phyloP scores from a whole-genome alignment of 2,113 vertebrate species.

The Apaloderma vittatum region DNA sequence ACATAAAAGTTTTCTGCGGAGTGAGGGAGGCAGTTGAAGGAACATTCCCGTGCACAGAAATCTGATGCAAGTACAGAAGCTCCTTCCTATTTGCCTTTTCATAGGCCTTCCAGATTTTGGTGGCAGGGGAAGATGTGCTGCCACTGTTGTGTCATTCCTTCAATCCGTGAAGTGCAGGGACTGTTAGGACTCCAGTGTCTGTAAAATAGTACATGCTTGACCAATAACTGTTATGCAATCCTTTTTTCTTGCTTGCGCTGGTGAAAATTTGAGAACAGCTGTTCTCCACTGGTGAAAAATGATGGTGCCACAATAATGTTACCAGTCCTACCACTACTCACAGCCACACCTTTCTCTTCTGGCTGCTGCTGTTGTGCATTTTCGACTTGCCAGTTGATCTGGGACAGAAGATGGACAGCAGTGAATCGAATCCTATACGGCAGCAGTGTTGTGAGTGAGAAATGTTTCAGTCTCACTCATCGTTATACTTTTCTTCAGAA shows the following conservation, averaged over 20 bases:
- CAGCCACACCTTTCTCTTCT: neutral
- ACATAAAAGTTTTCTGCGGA: neutral
- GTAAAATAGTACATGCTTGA: neutral
- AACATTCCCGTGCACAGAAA: neutral
- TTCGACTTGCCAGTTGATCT: neutral
- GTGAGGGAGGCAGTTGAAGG: neutral
- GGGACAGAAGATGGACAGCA: neutral
- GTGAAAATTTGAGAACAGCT: neutral
- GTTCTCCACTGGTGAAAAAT: neutral
- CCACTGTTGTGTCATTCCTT: neutral
- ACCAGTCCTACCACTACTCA: neutral
- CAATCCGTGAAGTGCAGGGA: neutral
- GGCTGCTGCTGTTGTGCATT: neutral
- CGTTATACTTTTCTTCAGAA: neutral
- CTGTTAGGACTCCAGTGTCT: neutral
- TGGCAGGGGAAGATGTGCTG: accelerated
- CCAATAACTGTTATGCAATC: neutral
- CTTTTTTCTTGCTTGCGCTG: neutral
- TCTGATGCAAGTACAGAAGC: neutral
- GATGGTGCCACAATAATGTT: neutral
- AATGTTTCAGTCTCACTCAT: neutral
- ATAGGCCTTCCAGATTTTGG: neutral
- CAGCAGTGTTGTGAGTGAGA: neutral
- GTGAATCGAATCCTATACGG: neutral
- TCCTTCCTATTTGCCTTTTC: neutral